Percentiles rank a stretch among this genome's conserved stretches.
Evolutionary conservation across 37 sponge, comb jelly and placozoan genomes (phyloP).

Genomic region (Cladorhizidae sp.): DNA sequence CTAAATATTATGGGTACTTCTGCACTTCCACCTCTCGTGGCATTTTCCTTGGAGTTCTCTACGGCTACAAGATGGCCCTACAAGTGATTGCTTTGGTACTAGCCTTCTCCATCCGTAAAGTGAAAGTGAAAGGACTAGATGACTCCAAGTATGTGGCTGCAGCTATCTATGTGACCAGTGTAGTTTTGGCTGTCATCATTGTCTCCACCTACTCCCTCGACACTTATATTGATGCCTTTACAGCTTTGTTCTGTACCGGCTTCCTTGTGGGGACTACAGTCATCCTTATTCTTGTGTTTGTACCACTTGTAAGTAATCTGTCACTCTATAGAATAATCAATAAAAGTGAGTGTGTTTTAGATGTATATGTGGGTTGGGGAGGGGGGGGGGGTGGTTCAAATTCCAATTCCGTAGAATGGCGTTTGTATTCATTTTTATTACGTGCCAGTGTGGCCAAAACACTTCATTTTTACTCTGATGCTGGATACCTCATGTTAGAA

Average conservation of each 20-base stretch:
- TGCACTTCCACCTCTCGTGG: slow-evolving; percentile 12
- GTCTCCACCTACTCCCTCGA: slow-evolving; percentile 20
- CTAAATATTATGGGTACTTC: slow-evolving; percentile 9
- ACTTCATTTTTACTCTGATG: no score
- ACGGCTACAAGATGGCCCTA: slow-evolving; percentile 46
- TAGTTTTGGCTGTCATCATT: slow-evolving; percentile 37
- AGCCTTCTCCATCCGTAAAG: slow-evolving; percentile 59
- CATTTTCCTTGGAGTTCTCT: slow-evolving; percentile 45
- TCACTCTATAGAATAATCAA: no score
- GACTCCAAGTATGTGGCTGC: slow-evolving; percentile 56
- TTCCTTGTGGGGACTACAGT: slow-evolving; percentile 30
- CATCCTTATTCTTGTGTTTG: slow-evolving; percentile 46
- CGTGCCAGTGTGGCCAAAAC: no score
- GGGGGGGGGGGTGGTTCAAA: background rate
- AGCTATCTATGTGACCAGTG: slow-evolving; percentile 48
- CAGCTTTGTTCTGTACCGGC: slow-evolving; percentile 16
- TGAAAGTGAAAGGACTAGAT: slow-evolving; percentile 60
- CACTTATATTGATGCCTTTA: slow-evolving; percentile 14
- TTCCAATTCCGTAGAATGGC: no score
- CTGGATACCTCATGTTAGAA: no score
- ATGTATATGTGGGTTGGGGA: no score
- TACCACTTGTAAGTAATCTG: slow-evolving; percentile 30
- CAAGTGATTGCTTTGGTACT: slow-evolving; percentile 47
- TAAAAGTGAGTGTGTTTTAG: no score
- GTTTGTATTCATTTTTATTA: no score